Percentiles rank a stretch among this genome's conserved stretches.
Evolutionary conservation across 2,888 invertebrate species (phyloP).

Genomic region (Holacanthella duospinosa): DNA sequence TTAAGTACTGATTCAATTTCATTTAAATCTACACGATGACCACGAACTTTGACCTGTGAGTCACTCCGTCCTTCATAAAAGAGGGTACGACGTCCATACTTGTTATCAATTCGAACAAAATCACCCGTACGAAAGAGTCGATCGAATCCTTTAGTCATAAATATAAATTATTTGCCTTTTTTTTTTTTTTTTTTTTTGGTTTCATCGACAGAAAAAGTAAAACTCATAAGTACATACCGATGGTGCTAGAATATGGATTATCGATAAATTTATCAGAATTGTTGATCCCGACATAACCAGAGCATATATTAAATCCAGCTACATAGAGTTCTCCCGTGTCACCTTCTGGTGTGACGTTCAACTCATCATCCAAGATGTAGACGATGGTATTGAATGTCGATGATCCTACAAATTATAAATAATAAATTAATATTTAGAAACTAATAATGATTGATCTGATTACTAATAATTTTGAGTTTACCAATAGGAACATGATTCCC

Average conservation of each 20-base stretch:
- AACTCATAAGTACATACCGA: too few species aligned
- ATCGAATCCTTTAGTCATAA: constrained; percentile 13
- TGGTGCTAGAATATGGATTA: constrained; percentile 21
- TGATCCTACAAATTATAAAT: not conserved
- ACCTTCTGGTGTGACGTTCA: constrained; percentile 59
- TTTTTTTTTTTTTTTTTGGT: not conserved
- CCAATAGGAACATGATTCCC: constrained; percentile 16
- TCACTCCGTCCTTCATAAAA: constrained; percentile 24
- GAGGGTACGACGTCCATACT: constrained; percentile 17
- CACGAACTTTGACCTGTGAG: constrained; percentile 67
- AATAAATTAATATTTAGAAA: not conserved
- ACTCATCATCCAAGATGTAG: constrained; percentile 60
- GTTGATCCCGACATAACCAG: constrained; percentile 33
- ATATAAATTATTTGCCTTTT: not conserved
- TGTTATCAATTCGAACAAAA: constrained; percentile 24
- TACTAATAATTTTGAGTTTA: not conserved
- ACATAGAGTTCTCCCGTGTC: constrained; percentile 41
- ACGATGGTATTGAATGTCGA: constrained; percentile 57
- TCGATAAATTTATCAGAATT: constrained; percentile 35
- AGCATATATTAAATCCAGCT: constrained; percentile 33
- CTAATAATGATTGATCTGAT: not conserved
- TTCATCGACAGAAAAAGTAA: not conserved
- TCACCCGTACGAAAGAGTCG: constrained; percentile 31
- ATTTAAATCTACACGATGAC: constrained; percentile 71
- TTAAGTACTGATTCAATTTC: constrained; percentile 67